These are phyloP conservation scores for Caenorhabditis sp. DNA, from an alignment of 2,888 invertebrate species.

Conservation along the genomic window DNA sequence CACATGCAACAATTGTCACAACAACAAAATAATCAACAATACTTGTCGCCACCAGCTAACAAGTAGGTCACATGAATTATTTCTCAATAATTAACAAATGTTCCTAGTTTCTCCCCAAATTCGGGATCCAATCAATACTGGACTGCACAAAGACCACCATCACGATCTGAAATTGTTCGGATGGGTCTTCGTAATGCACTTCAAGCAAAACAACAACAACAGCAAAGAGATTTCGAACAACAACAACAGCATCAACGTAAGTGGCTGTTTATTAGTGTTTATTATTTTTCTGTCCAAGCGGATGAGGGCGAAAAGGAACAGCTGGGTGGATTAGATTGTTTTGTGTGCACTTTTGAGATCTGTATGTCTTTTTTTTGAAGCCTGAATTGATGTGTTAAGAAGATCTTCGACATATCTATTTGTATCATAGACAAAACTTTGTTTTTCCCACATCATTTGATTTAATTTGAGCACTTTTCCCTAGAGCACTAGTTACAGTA, in stretches of 20 bases:
- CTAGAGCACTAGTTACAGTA: too few relatives aligned
- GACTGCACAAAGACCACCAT: not conserved
- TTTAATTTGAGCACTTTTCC: too few relatives aligned
- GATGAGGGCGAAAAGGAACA: not conserved
- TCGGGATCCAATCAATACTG: not conserved
- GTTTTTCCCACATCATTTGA: too few relatives aligned
- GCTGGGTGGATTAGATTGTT: not conserved
- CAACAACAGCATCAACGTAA: constrained; percentile 11
- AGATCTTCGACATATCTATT: too few relatives aligned
- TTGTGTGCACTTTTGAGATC: not conserved
- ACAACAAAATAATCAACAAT: constrained; percentile 1
- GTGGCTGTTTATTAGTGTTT: not conserved
- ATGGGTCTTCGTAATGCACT: constrained; percentile 35
- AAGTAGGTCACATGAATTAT: not conserved
- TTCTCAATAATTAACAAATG: not conserved
- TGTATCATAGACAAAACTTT: too few relatives aligned
- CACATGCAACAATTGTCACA: not conserved
- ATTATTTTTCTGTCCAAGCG: not conserved
- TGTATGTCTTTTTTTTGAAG: too few relatives aligned
- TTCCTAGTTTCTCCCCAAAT: not conserved
- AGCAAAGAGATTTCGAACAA: constrained; percentile 22
- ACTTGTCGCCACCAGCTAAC: not conserved
- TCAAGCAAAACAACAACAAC: constrained; percentile 32
- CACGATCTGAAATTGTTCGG: constrained; percentile 29
- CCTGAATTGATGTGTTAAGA: too few relatives aligned